phyloP scores from a whole-genome alignment of 2,888 invertebrate genomes.

The Eupithecia inturbata region DNA sequence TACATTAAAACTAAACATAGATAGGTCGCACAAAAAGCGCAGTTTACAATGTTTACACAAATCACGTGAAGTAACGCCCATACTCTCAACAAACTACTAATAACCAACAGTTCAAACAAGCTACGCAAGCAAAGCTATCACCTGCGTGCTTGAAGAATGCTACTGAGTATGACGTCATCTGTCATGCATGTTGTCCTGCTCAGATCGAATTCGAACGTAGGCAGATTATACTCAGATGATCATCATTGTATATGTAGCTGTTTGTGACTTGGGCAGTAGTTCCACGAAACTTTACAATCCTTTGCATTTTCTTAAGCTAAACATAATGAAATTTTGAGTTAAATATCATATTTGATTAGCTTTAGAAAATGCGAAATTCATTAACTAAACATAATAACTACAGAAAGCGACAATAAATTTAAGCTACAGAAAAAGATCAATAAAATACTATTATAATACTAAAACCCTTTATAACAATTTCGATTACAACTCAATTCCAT shows the following conservation, averaged over 20 bases:
- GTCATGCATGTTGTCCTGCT: no score
- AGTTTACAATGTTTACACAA: background rate
- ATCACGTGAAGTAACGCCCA: background rate
- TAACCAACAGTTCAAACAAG: background rate
- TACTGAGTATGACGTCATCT: no score
- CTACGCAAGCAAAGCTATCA: background rate
- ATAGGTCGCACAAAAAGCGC: background rate
- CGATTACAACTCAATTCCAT: slow-evolving; percentile 14
- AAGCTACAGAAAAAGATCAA: slow-evolving; percentile 50
- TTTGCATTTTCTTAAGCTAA: background rate
- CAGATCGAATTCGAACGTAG: no score
- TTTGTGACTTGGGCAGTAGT: background rate
- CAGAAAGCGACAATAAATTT: slow-evolving; percentile 30
- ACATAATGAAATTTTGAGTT: background rate
- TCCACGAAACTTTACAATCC: background rate
- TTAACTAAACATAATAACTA: background rate
- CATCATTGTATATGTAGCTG: background rate
- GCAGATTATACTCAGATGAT: background rate
- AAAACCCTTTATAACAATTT: slow-evolving; percentile 20
- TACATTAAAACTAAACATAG: background rate
- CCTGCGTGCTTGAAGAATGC: no score
- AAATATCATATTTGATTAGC: background rate
- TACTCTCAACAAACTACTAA: background rate
- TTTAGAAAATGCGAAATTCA: background rate
- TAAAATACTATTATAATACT: slow-evolving; percentile 46